Evolutionary conservation across 1,140 invertebrate genomes (phyloP), one percentile per base, ranked within the genome.

Genomic region (Trissolcus basalis): DNA sequence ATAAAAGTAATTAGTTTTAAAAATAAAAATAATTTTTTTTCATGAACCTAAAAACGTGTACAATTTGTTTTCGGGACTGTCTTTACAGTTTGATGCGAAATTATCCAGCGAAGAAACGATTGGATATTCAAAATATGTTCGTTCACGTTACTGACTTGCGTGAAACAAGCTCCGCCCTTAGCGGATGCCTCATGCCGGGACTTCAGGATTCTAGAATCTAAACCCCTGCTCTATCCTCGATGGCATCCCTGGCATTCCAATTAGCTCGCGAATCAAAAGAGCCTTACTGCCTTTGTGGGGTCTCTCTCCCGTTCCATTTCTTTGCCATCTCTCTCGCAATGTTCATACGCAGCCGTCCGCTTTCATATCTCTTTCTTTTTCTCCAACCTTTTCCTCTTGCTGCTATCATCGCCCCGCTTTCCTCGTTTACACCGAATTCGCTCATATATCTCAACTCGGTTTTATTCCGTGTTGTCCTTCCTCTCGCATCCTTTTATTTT

Each of bases 241-340:
- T 86, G 86, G 86, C 85, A 87, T 87, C 85, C 84, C 82, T 82
- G 85, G 85, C 85, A 87, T 87, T 87, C 86, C 86, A 87, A 87
- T 87, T 87, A 87, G 86, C 86, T 87, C 83, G 85, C 86, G 86
- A 87, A 87, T 87, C 86, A 87, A 87, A 87, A 87, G 86, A 87
- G 85, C 85, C 85, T 81, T 83, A 85, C 79, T 86, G 85, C 85
- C 86, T 87, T 87, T 87, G 86, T 87, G 85, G 84, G 83, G 81
- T 86, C 80, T 85, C 81, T 83, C 74, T 80, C 83, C 73, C 68
- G 59, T 77, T 60, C 44, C 74, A 72, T 80, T 65, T 81, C 74
- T 68, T 80, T 56, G 61, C 53, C 27, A 47, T 73, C 71, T 80
- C 70, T 76, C 76, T 73, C 61, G 49, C 27, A 67, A 54, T 50